Base-by-base conservation (phyloP, 2,113 vertebrate genomes). In the Podarcis raffonei region DNA sequence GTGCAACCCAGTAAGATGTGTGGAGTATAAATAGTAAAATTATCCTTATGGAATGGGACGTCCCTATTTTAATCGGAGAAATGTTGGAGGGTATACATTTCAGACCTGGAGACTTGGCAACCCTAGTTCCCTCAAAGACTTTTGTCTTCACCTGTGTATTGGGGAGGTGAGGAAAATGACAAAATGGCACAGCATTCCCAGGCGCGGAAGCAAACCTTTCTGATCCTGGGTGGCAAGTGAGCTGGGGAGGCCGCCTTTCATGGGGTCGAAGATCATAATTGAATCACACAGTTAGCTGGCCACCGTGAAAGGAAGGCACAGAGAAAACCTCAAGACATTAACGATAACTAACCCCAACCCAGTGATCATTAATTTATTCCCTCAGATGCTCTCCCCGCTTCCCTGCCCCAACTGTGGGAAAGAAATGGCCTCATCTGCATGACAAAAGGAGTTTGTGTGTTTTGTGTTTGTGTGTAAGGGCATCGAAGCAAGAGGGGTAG, bases 401-500 rank as follows among this genome's bases (percentile, higher is more conserved):
- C 6, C 74, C 35, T 4, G 3, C 5, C 53, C 57, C 4, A 25
- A 3, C 71, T 13, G 37, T 2, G 78, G 82, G 66, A 76, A 16
- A 85, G 39, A 20, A 25, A 32, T 2, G 0, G 0, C 15, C 48
- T 25, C 30, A n/a, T 75, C 78, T 25, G 59, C 53, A 2, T 22
- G 1, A 80, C 0, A 0, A 27, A 77, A 84, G 37, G 0, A 1
- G 9, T 16, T 4, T 1, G 11, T 0, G 0, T 22, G 6, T 2
- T 16, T 53, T 53, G 48, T 53, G 48, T 53, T 53, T 53, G 48
- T 48, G 48, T 2, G 0, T 25, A 20, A 3, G 48, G 8, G 57
- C 13, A 11, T 13, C 75, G 81, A 66, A 68, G 65, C 20, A 66
- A 1, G 0, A 0, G 6, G 0, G 0, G 23, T 0, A 22, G 57